Evolutionary conservation across 1,140 invertebrate genomes (phyloP).

Genomic region (Acromyrmex heyeri): DNA sequence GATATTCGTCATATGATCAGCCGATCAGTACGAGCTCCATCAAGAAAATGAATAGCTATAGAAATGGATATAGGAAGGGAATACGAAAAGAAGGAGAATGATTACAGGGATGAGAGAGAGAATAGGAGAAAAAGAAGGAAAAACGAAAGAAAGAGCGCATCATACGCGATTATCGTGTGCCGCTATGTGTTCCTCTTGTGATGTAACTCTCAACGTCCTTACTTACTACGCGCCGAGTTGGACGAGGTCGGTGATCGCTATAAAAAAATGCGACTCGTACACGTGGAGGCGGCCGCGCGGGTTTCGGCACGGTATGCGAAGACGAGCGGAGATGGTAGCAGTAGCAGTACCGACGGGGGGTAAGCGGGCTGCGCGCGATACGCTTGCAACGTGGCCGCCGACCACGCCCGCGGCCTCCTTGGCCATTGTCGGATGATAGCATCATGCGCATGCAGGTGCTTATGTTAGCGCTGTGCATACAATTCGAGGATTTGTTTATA

Average conservation of each 20-base stretch:
- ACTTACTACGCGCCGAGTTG: slow-evolving; percentile 85
- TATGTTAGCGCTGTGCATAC: not conserved
- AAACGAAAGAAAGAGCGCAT: slow-evolving; percentile 6
- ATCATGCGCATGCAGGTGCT: slow-evolving; percentile 44
- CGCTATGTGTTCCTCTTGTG: slow-evolving; percentile 68
- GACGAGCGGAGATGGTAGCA: not conserved
- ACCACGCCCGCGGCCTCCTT: slow-evolving; percentile 47
- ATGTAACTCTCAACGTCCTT: slow-evolving; percentile 86
- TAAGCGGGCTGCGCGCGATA: slow-evolving; percentile 35
- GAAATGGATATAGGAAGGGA: not conserved
- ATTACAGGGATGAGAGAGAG: not conserved
- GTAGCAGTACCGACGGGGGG: slow-evolving; percentile 47
- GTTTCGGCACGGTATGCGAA: slow-evolving; percentile 77
- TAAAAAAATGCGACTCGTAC: slow-evolving; percentile 85
- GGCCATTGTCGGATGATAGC: not conserved
- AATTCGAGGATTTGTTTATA: not conserved
- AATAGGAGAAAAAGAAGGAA: not conserved
- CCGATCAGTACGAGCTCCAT: not conserved
- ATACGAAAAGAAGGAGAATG: not conserved
- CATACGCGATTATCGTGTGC: slow-evolving; percentile 51
- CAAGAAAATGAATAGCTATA: not conserved
- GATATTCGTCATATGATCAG: slow-evolving; percentile 3
- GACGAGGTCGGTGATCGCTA: slow-evolving; percentile 87
- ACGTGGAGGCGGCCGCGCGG: slow-evolving; percentile 84
- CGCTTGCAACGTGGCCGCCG: slow-evolving; percentile 31